Conservation (phyloP, 2,113 vertebrate genomes). For the Hippocampus abdominalis region DNA sequence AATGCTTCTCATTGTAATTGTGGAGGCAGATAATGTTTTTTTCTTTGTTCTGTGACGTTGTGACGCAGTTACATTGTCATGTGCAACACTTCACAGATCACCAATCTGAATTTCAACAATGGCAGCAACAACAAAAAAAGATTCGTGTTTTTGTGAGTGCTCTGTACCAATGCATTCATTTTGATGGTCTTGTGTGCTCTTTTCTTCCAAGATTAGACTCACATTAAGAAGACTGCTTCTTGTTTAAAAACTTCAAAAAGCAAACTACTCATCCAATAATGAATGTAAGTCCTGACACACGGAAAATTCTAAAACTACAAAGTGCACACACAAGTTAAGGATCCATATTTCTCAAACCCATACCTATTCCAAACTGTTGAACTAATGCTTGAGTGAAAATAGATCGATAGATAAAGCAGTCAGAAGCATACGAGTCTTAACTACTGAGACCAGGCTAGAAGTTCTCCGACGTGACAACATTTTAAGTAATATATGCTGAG, state of each 20-base stretch:
- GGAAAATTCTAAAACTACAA: neutral
- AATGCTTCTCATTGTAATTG: neutral
- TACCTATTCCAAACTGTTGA: neutral
- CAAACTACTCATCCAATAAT: neutral
- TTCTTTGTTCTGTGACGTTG: neutral
- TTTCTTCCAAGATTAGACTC: neutral
- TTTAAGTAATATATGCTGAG: slow-evolving; percentile 31
- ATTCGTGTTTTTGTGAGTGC: neutral
- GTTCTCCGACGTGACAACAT: slow-evolving; percentile 29
- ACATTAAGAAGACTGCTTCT: neutral
- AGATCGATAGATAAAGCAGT: slow-evolving; percentile 9
- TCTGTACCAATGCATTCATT: neutral
- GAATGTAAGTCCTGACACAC: neutral
- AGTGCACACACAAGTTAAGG: neutral
- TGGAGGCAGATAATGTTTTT: neutral
- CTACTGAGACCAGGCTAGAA: slow-evolving; percentile 9
- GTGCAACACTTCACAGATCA: neutral
- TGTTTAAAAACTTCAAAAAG: neutral
- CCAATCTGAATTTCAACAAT: neutral
- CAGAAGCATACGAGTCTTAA: slow-evolving; percentile 4
- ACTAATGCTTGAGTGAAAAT: slow-evolving; percentile 12
- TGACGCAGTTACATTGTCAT: neutral
- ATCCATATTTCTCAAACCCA: neutral
- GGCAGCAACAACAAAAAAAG: neutral
- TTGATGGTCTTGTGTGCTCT: neutral